Evolutionary conservation across 2,888 invertebrate genomes (phyloP), one percentile per base, ranked within the genome.

Genomic region (Psylliodes chrysocephalus): DNA sequence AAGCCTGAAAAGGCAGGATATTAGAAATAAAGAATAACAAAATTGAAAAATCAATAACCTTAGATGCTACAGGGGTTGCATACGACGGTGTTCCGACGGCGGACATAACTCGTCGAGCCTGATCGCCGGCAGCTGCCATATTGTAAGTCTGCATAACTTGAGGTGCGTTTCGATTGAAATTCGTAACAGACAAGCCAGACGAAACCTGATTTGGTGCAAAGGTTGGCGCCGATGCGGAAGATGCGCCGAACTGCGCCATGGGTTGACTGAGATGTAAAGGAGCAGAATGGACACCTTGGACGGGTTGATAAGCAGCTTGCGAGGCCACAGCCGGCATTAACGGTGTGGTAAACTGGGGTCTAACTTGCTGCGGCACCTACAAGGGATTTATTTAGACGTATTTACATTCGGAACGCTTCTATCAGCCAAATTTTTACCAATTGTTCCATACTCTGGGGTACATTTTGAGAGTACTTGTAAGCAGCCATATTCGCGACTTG

Each of bases 281-380:
- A 28, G 49, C 30, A 14, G 49, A 49, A 12, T 28, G 49, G 12
- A 30, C 19, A 30, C 49, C 15, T 25, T 49, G 49, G 6, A 28
- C 28, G 6, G 49, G 49, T 22, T 46, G 46, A 49, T 49, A 49
- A 19, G 25, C 8, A 28, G 8, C 2, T 49, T 49, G 28, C 4
- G 49, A 8, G 8, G 49, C 4, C n/a, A 49, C 15, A 49, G 28
- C 14, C 2, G 49, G 49, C 28, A 49, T 28, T 30, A 49, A 30
- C 7, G 46, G 40, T 7, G 44, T 15, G 0, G 15, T 7, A 30
- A 28, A 49, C 17, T 49, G 49, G 7, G 25, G 49, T 6, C 12
- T 14, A n/a, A n/a, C 17, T 40, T 40, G 40, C 12, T 12, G 40
- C 17, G 14, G 14, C 8, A 40, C 40, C 17, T 40, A 17, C 1